These are phyloP conservation scores for Melipona beecheii DNA, from an alignment of 2,888 invertebrate genomes.

Conservation along the genomic window DNA sequence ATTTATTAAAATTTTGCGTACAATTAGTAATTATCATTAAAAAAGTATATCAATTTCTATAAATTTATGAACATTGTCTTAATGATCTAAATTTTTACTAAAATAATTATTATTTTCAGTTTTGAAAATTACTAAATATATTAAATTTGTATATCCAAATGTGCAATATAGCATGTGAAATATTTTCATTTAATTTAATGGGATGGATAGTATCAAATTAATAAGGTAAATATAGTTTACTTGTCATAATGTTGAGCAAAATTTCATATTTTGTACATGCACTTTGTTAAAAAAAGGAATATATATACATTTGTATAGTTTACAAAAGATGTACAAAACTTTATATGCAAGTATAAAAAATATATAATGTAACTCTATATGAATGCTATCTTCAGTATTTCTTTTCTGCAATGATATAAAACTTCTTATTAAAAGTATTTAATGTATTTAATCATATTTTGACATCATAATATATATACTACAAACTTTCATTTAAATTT, in stretches of 20 bases:
- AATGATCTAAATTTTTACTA: conserved; percentile 15
- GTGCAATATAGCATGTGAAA: conserved; percentile 20
- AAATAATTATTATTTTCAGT: conserved; percentile 36
- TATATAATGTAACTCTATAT: conserved; percentile 3
- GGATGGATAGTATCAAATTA: conserved; percentile 30
- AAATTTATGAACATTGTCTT: conserved; percentile 5
- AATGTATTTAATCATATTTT: conserved; percentile 5
- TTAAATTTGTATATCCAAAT: conserved; percentile 34
- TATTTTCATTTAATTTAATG: conserved; percentile 38
- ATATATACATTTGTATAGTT: conserved; percentile 16
- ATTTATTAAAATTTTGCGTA: neutral
- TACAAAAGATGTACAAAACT: conserved; percentile 16
- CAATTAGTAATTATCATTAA: conserved; percentile 19
- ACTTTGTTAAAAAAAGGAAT: conserved; percentile 2
- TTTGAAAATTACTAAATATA: conserved; percentile 35
- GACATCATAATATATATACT: neutral
- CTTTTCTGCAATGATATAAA: conserved; percentile 6
- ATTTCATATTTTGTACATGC: conserved; percentile 27
- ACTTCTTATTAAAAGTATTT: neutral
- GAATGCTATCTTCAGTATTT: conserved; percentile 4
- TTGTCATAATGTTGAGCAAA: conserved; percentile 24
- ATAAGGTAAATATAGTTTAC: conserved; percentile 33
- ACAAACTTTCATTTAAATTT: conserved; percentile 15
- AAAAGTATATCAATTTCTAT: conserved; percentile 25
- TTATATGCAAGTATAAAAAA: conserved; percentile 13